Evolutionary conservation across 2,888 invertebrate species (phyloP).

Genomic region (Apamea sordens): DNA sequence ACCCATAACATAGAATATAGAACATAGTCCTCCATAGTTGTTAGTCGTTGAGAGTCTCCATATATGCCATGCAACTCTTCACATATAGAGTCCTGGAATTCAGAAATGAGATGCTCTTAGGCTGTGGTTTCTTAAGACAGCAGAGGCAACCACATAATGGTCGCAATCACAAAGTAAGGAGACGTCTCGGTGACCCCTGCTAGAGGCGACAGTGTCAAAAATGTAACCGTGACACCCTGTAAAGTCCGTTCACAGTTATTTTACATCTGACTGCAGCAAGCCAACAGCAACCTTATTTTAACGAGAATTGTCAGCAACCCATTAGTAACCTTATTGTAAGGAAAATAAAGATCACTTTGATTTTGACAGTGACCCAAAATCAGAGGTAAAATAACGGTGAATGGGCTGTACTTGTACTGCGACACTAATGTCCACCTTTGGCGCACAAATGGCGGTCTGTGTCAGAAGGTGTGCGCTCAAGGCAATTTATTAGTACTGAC

Average conservation of each 20-base stretch:
- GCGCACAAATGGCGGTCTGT: no score
- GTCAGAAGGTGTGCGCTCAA: background rate
- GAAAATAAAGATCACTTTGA: no score
- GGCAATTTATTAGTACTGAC: background rate
- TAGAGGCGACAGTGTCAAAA: background rate
- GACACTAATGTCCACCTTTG: background rate
- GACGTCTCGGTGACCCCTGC: background rate
- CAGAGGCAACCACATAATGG: background rate
- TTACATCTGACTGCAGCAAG: no score
- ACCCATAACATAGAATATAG: no score
- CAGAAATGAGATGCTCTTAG: background rate
- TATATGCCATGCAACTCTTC: constrained; percentile 91
- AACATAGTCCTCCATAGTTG: no score
- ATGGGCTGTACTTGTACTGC: background rate
- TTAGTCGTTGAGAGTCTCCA: constrained; percentile 90
- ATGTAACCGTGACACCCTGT: background rate
- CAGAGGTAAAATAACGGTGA: no score
- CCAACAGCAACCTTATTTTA: no score
- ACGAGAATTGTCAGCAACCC: no score
- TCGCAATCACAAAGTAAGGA: background rate
- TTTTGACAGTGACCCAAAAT: no score
- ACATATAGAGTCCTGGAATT: constrained; percentile 90
- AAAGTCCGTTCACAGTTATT: no score
- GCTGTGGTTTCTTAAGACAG: background rate
- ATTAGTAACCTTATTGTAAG: no score